Evolutionary conservation across 2,888 invertebrate genomes (phyloP).

Genomic region (Drosophila birchii): DNA sequence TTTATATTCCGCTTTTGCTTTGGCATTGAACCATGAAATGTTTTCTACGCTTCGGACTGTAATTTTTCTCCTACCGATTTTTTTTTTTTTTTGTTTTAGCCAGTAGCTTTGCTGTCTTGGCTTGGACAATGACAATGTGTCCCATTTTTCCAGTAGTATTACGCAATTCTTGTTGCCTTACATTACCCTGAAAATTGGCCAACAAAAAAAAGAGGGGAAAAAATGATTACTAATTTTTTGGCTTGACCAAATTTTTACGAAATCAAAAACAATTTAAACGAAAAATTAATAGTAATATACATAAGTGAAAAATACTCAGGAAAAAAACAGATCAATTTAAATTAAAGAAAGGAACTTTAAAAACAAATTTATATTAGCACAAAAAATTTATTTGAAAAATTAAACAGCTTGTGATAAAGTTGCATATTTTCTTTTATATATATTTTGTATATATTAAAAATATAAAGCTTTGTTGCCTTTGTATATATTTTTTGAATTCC

Average conservation of each 20-base stretch:
- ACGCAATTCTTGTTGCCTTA: slow-evolving; percentile 32
- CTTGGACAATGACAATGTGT: slow-evolving; percentile 46
- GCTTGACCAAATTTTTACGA: neutral
- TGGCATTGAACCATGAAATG: slow-evolving; percentile 78
- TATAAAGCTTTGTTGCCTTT: neutral
- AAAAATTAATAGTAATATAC: neutral
- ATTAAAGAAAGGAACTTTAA: neutral
- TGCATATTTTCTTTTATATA: too few relatives aligned
- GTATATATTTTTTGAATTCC: neutral
- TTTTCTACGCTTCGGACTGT: slow-evolving; percentile 46
- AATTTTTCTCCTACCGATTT: slow-evolving; percentile 36
- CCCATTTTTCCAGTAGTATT: slow-evolving; percentile 18
- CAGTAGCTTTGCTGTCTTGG: slow-evolving; percentile 34
- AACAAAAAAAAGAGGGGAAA: neutral
- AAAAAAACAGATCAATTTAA: neutral
- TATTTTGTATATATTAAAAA: neutral
- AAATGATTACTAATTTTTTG: slow-evolving; percentile 6
- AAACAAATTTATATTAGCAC: too few relatives aligned
- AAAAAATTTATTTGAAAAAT: too few relatives aligned
- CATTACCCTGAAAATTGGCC: slow-evolving; percentile 38
- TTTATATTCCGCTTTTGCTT: slow-evolving; percentile 14
- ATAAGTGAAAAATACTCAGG: neutral
- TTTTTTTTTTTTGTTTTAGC: neutral
- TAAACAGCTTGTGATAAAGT: too few relatives aligned
- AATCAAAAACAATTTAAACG: neutral